phyloP scores from a whole-genome alignment of 2,888 invertebrate species.

The Agrochola circellaris region DNA sequence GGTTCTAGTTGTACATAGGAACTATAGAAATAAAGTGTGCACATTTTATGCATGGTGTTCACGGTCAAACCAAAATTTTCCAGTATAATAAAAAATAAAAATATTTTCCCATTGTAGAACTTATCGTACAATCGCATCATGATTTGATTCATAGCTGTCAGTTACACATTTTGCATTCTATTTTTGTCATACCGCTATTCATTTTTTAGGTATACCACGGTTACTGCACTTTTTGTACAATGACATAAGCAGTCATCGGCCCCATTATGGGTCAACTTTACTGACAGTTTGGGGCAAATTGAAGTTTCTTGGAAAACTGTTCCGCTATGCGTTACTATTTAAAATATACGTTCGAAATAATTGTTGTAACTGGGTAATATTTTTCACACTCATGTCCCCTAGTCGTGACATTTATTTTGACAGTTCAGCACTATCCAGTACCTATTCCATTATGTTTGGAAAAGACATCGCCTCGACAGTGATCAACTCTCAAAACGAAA shows the following conservation, averaged over 20 bases:
- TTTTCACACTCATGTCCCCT: background rate
- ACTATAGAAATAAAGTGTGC: background rate
- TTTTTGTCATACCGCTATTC: constrained; percentile 4
- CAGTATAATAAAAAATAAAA: background rate
- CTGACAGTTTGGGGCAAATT: background rate
- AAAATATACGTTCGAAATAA: background rate
- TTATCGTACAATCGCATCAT: background rate
- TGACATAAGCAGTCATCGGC: constrained; percentile 40
- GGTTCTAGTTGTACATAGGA: background rate
- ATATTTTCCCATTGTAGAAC: background rate
- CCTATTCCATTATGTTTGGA: background rate
- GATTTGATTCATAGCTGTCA: background rate
- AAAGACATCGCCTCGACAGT: background rate
- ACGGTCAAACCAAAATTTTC: too few species aligned
- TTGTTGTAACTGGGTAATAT: background rate
- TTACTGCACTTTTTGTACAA: constrained; percentile 40
- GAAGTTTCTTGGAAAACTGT: background rate
- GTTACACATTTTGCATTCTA: constrained; percentile 9
- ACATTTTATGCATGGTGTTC: background rate
- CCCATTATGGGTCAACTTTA: constrained; percentile 3
- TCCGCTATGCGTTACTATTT: background rate
- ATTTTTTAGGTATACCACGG: constrained; percentile 16
- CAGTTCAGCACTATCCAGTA: background rate
- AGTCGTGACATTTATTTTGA: background rate
- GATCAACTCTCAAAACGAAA: background rate